Percentiles rank a stretch among this genome's conserved stretches.
Conservation (phyloP, 2,888 invertebrate genomes). For the Luperina testacea region DNA sequence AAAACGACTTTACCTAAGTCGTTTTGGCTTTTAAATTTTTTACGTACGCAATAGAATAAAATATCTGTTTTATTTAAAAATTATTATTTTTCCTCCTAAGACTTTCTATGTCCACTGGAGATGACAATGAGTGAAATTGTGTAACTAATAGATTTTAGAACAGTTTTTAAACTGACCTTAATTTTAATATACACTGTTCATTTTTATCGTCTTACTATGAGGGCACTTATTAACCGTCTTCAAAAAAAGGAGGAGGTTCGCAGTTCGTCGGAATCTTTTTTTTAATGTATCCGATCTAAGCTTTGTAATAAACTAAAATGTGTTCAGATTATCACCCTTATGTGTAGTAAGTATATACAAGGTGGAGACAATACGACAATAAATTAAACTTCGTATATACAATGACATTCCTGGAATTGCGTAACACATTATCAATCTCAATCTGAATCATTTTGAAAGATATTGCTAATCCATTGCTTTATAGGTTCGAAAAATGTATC, state of each 20-base stretch:
- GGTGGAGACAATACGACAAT: not conserved
- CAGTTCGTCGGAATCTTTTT: too few relatives aligned
- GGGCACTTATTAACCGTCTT: too few relatives aligned
- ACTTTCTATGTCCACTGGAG: conserved; percentile 2
- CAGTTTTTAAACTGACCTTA: not conserved
- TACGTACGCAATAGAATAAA: conserved; percentile 14
- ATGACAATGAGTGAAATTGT: conserved; percentile 54
- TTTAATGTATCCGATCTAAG: too few relatives aligned
- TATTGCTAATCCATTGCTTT: too few relatives aligned
- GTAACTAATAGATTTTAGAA: conserved; percentile 30
- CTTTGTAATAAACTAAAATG: not conserved
- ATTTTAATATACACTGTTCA: not conserved
- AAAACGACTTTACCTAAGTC: too few relatives aligned
- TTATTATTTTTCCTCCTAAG: not conserved
- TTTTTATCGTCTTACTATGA: not conserved
- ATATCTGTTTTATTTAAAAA: not conserved
- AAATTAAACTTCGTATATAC: not conserved
- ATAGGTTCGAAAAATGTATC: too few relatives aligned
- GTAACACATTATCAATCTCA: too few relatives aligned
- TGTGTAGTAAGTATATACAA: not conserved
- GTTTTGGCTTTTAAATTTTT: too few relatives aligned
- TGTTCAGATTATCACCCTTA: not conserved
- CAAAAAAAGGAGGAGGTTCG: too few relatives aligned
- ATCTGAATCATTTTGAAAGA: too few relatives aligned
- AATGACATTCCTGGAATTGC: not conserved